Base-by-base conservation (phyloP, 2,797 vertebrate genomes). In the Rallus crepitans region DNA sequence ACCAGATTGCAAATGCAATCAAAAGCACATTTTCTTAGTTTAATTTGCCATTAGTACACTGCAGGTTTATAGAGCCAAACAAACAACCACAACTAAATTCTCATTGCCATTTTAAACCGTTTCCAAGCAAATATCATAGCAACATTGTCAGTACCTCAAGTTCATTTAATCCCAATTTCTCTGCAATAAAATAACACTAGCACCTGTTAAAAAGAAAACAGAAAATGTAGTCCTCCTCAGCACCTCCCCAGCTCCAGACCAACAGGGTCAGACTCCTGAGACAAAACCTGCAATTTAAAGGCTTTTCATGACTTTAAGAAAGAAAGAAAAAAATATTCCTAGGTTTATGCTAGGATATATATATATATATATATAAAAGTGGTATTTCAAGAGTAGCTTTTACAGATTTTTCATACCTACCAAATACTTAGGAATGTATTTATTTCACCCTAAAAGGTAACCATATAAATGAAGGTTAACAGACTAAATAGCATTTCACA, bases 111-210 rank as follows among this genome's bases (percentile, higher is more conserved):
- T 94, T 94, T 77, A 73, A 88, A 89, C 47, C 0, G 45, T 90
- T 95, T 96, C 86, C 82, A 93, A 84, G 91, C 45, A 95, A 84
- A 77, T 94, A 90, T 93, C 91, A 84, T 47, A 96, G 94, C 91
- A 94, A 93, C 90, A 5, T 68, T 88, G 84, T 50, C 77, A 93
- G 52, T 68, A 85, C 4, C 12, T 76, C 0, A 0, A 93, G 42
- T 59, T 89, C 31, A 76, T 84, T 76, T 86, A 86, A 79, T 78
- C 59, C 20, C 30, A 77, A 60, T 76, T 64, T 77, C 56, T 66
- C 63, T 70, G 63, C 53, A 60, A 28, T 45, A 53, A 88, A 79
- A 53, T 8, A 85, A 87, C 28, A 86, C 3, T 27, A 48, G 59
- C 23, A 83, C 37, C 23, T 37, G n/a, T 55, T 69, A 69, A 83